A percentile compares a stretch with the other conserved stretches of the same genome.
Evolutionary conservation across 2,113 vertebrate species (phyloP).

Genomic region (Epinephelus moara): DNA sequence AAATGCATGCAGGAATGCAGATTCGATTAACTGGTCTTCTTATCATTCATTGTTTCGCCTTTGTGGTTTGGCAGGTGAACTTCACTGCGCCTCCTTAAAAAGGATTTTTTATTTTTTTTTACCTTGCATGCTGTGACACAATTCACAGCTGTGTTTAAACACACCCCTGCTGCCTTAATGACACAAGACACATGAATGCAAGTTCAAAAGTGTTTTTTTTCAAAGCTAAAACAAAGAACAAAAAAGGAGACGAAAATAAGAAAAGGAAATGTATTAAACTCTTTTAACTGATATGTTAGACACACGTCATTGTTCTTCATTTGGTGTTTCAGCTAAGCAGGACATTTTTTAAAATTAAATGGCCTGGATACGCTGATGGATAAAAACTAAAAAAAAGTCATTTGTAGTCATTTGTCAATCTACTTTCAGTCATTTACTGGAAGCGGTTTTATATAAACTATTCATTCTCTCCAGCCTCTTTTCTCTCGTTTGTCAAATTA

Average conservation of each 20-base stretch:
- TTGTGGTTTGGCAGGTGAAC: slow-evolving; percentile 32
- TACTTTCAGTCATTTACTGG: slow-evolving; percentile 52
- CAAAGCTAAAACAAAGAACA: not conserved
- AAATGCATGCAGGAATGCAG: slow-evolving; percentile 9
- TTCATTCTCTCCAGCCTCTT: slow-evolving; percentile 56
- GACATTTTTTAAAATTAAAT: slow-evolving; percentile 1
- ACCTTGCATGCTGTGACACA: not conserved
- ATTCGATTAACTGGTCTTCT: not conserved
- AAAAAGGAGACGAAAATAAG: not conserved
- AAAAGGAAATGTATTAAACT: not conserved
- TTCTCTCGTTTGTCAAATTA: slow-evolving; percentile 58
- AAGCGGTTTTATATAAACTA: slow-evolving; percentile 48
- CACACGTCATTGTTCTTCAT: slow-evolving; percentile 24
- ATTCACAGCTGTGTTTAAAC: not conserved
- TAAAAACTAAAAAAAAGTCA: slow-evolving; percentile 21
- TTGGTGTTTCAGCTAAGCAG: slow-evolving; percentile 9
- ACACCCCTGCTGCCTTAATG: not conserved
- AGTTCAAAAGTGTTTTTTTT: not conserved
- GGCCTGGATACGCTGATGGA: slow-evolving; percentile 1
- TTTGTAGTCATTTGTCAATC: slow-evolving; percentile 48
- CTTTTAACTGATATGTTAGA: not conserved
- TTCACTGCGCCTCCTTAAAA: not conserved
- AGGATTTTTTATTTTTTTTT: not conserved
- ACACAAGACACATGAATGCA: not conserved
- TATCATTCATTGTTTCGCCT: slow-evolving; percentile 14